Evolutionary conservation across 1,140 invertebrate species (phyloP), one percentile per base, ranked within the genome.

Genomic region (Drosophila mojavensis): DNA sequence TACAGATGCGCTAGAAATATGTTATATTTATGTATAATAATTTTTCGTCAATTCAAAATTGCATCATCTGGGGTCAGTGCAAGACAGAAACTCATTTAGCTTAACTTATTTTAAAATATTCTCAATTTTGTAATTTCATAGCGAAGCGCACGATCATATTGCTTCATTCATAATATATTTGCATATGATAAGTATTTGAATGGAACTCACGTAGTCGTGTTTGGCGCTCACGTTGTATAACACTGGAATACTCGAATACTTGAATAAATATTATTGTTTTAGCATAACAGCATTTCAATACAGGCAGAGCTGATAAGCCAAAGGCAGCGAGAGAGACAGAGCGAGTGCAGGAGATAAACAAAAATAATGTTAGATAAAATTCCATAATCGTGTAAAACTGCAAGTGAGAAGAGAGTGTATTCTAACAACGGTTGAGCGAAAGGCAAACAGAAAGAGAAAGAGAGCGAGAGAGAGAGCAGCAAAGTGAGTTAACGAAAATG

Each of bases 141-240:
- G 43, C n/a, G 1, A 45, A 26, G 45, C 41, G 54, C 61, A 81
- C 82, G 70, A 84, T 79, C 69, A 50, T 24, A 13, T 36, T 13
- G 36, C 24, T 39, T 24, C 67, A 66, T 79, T 82, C 48, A 26
- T 15, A 53, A 58, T 60, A 56, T 24, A 51, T 62, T 5, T 24
- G 15, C 9, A 30, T 28, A 11, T 51, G 76, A 86, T 86, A 74
- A 61, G 13, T 30, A 28, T 59, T 70, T 55, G 26, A 65, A 73
- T 58, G 10, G 82, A 83, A 55, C 67, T 54, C 82, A 86, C 82
- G 82, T 86, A 77, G 60, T 48, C 41, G 51, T 83, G 83, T 88
- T 54, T 41, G 24, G n/a, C 58, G 17, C 36, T 39, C 33, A 48
- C 13, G 13, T 54, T 47, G 45, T 24, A 17, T 39, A 58, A 56